Percentiles rank a stretch among this genome's conserved stretches.
These are phyloP conservation scores for Choristoneura fumiferana DNA, from an alignment of 1,140 invertebrate species.

Conservation along the genomic window DNA sequence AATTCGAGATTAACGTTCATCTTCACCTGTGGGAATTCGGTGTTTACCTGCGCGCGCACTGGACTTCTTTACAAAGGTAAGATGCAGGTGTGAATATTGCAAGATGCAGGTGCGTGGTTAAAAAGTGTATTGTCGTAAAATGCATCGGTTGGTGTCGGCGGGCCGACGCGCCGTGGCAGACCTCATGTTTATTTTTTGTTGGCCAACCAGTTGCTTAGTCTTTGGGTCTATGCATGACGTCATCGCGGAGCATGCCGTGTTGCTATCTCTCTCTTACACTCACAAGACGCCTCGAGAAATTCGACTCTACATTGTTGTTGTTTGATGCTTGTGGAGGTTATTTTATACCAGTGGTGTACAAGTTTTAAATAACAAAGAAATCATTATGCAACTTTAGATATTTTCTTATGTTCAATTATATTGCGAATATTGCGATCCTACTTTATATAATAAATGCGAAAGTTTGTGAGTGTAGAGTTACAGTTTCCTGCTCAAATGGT, in stretches of 20 bases:
- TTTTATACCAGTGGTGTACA: no score
- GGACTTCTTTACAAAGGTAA: conserved; percentile 64
- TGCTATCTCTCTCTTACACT: conserved; percentile 39
- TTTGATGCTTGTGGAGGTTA: no score
- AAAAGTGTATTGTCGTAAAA: conserved; percentile 29
- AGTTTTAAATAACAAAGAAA: no score
- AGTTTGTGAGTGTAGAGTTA: no score
- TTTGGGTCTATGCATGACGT: conserved; percentile 45
- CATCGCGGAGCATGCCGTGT: conserved; percentile 46
- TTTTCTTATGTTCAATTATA: no score
- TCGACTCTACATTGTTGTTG: not conserved
- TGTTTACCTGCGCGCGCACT: conserved; percentile 70
- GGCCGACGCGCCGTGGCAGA: conserved; percentile 26
- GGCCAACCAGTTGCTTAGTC: conserved; percentile 44
- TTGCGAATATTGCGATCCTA: no score
- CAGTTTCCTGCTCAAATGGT: no score
- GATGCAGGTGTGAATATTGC: conserved; percentile 28
- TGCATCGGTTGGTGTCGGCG: conserved; percentile 19
- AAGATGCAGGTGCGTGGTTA: conserved; percentile 32
- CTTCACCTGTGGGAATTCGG: conserved; percentile 72
- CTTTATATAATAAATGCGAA: no score
- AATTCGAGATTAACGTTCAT: conserved; percentile 50
- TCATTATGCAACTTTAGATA: no score
- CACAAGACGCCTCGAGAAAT: not conserved
- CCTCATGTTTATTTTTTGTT: conserved; percentile 36